Evolutionary conservation across 2,888 invertebrate genomes (phyloP).

Genomic region (Parnassius glacialis): DNA sequence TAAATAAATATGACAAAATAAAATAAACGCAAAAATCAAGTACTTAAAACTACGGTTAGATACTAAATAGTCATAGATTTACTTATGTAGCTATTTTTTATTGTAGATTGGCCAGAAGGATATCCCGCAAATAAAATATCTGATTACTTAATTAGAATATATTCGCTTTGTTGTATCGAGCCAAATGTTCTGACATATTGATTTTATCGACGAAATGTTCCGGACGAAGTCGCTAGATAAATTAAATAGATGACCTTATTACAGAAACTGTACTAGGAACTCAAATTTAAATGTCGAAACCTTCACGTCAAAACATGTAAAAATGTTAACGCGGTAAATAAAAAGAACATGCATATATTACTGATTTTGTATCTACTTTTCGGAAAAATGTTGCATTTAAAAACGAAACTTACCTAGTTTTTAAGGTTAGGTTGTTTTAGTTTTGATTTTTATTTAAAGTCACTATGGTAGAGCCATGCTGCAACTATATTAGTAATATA

Average conservation of each 20-base stretch:
- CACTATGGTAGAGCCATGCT: too few species aligned
- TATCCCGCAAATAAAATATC: slow-evolving; percentile 17
- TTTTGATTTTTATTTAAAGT: too few species aligned
- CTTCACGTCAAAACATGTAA: neutral
- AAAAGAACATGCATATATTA: neutral
- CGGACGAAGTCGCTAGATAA: slow-evolving; percentile 25
- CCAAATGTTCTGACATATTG: slow-evolving; percentile 11
- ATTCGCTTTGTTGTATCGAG: slow-evolving; percentile 3
- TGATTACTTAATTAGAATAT: slow-evolving; percentile 5
- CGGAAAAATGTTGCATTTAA: too few species aligned
- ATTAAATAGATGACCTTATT: slow-evolving; percentile 32
- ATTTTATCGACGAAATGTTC: slow-evolving; percentile 5
- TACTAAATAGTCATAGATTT: too few species aligned
- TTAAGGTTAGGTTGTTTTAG: too few species aligned
- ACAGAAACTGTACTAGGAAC: slow-evolving; percentile 18
- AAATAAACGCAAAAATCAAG: too few species aligned
- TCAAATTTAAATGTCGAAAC: slow-evolving; percentile 7
- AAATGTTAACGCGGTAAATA: neutral
- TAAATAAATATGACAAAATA: too few species aligned
- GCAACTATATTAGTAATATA: too few species aligned
- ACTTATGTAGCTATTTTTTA: too few species aligned
- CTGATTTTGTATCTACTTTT: too few species aligned
- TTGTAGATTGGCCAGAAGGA: neutral
- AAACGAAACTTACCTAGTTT: too few species aligned
- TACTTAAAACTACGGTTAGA: too few species aligned